Evolutionary conservation across 2,888 invertebrate species (phyloP).

Genomic region (Drosophila mimetica): DNA sequence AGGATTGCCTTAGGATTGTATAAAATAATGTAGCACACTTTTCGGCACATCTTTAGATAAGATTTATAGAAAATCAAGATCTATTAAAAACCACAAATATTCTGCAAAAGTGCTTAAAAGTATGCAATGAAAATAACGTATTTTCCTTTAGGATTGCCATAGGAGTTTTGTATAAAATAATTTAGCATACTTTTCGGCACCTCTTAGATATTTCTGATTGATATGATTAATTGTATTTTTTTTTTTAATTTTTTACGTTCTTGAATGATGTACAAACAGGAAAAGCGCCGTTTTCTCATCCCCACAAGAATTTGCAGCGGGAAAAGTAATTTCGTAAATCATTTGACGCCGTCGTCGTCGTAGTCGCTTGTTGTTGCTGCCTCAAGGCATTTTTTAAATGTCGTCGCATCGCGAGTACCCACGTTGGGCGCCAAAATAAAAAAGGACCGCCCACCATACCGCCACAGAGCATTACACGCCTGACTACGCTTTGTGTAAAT

Average conservation of each 20-base stretch:
- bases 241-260: neutral
- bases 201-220: no score
- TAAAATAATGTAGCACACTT: no score
- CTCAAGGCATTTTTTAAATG: conserved; percentile 78
- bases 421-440: neutral
- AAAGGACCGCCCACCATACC: neutral
- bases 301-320: conserved; percentile 47
- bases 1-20: no score
- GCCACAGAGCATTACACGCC: conserved; percentile 67
- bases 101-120: no score
- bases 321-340: conserved; percentile 84
- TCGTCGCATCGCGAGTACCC: conserved; percentile 33
- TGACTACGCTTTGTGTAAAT: conserved; percentile 80
- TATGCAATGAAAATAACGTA: no score
- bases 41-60: no score
- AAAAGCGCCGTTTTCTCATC: neutral
- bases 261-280: neutral
- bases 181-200: no score
- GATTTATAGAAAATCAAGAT: no score
- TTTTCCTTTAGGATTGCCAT: no score
- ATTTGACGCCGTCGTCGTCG: conserved; percentile 75
- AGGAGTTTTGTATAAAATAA: no score
- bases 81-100: no score
- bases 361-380: conserved; percentile 41
- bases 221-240: neutral